Conservation (phyloP, 2,888 invertebrate species). For the Drosophila pseudotalamancana region DNA sequence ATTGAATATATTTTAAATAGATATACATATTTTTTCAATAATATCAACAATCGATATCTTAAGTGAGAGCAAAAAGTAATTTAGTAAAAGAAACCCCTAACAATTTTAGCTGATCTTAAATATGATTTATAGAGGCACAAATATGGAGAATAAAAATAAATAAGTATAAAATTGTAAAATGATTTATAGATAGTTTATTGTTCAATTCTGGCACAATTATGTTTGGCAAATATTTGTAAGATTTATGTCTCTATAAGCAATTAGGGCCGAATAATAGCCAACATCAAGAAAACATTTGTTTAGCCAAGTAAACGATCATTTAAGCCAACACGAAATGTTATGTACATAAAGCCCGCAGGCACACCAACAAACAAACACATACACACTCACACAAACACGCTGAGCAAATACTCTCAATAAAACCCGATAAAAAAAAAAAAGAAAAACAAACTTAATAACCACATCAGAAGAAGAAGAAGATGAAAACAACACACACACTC, state of each 20-base stretch:
- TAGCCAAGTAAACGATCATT: conserved; percentile 71
- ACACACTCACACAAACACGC: conserved; percentile 17
- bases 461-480: conserved; percentile 20
- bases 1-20: not conserved
- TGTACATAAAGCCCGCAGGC: conserved; percentile 52
- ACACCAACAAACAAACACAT: conserved; percentile 9
- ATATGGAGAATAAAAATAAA: not conserved
- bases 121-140: conserved; percentile 20
- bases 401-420: conserved; percentile 62
- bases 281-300: conserved; percentile 57
- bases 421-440: conserved; percentile 30
- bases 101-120: conserved; percentile 23
- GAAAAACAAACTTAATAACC: conserved; percentile 22
- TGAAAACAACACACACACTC: conserved; percentile 39
- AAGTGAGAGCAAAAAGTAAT: conserved; percentile 1
- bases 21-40: not conserved
- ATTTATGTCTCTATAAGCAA: conserved; percentile 45
- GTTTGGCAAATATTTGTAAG: conserved; percentile 11
- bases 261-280: conserved; percentile 38
- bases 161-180: not conserved
- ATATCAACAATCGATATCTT: conserved; percentile 20
- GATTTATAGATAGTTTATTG: conserved; percentile 1
- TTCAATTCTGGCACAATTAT: conserved; percentile 8
- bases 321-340: conserved; percentile 60
- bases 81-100: conserved; percentile 1